phyloP scores from a whole-genome alignment of 2,113 vertebrate genomes.

The Vireo altiloquus region DNA sequence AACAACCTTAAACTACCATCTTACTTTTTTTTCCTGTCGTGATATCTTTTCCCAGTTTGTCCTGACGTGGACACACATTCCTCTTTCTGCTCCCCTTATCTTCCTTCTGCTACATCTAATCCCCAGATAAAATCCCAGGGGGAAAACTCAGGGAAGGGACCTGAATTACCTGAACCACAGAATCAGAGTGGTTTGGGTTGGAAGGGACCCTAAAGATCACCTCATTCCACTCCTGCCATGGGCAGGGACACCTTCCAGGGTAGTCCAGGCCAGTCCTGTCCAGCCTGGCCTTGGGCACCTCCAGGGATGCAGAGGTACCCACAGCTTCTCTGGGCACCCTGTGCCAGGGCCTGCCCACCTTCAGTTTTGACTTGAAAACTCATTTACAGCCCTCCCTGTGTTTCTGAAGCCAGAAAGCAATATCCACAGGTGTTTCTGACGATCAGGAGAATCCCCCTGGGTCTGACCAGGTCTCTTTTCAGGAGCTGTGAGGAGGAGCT shows the following conservation, averaged over 20 bases:
- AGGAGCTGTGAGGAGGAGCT: neutral
- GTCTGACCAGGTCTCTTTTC: neutral
- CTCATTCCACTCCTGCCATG: neutral
- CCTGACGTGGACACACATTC: neutral
- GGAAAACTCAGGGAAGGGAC: neutral
- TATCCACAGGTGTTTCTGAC: neutral
- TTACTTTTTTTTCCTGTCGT: neutral
- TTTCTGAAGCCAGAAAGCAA: neutral
- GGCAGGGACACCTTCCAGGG: neutral
- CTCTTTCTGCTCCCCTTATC: neutral
- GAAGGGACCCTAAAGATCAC: neutral
- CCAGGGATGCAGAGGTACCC: neutral
- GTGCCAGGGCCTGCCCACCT: neutral
- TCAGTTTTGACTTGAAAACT: neutral
- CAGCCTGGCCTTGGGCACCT: fast-evolving
- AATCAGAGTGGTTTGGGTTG: neutral
- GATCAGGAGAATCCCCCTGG: neutral
- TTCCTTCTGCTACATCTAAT: neutral
- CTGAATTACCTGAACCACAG: neutral
- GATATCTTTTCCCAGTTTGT: neutral
- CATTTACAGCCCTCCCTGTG: neutral
- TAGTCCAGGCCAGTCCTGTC: too few relatives aligned
- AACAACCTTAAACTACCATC: neutral
- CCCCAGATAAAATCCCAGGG: neutral
- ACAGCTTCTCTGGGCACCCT: neutral